Evolutionary conservation across 35 echinoderm and acorn worm genomes (phyloP), one percentile per base, ranked within the genome.

Genomic region (Ophiothrix spiculata): DNA sequence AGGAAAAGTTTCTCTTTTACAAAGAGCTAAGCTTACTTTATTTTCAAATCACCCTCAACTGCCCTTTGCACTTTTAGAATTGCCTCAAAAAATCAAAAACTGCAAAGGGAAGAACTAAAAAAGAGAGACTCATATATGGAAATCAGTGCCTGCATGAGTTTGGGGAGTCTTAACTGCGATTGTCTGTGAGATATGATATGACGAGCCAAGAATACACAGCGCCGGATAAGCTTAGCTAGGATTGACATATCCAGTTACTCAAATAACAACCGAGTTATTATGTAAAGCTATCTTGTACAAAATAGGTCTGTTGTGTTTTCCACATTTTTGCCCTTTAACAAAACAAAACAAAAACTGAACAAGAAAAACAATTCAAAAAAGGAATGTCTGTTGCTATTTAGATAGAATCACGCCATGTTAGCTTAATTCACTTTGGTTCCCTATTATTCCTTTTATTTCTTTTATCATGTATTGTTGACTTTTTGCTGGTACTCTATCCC

Each of bases 21-120:
- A 28, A 69, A 69, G 60, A 69, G 60, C 60, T 28, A 69, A 69
- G 60, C 60, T 69, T 69, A 69, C 60, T 69, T 69, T 69, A 69
- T 69, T 69, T 69, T 69, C 6, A 15, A 69, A 69, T 69, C 60
- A 69, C 60, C 60, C 60, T 69, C 60, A 25, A 69, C 60, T 69
- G 60, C 60, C 60, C 60, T 69, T 69, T 69, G 60, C 60, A 69
- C 60, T 69, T 25, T 69, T 69, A 4, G 60, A n/a, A 69, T 69
- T 25, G 60, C 60, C 60, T 69, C 6, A 69, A 69, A 69, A 69
- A 54, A 8, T 69, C 2, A 69, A 69, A 2, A 6, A 25, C n/a
- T n/a, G n/a, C n/a, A n/a, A n/a, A n/a, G n/a, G n/a, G n/a, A n/a
- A n/a, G n/a, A n/a, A n/a, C n/a, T n/a, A n/a, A n/a, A n/a, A n/a